phyloP scores from a whole-genome alignment of 1,140 invertebrate species.

The Drosophila bipectinata region DNA sequence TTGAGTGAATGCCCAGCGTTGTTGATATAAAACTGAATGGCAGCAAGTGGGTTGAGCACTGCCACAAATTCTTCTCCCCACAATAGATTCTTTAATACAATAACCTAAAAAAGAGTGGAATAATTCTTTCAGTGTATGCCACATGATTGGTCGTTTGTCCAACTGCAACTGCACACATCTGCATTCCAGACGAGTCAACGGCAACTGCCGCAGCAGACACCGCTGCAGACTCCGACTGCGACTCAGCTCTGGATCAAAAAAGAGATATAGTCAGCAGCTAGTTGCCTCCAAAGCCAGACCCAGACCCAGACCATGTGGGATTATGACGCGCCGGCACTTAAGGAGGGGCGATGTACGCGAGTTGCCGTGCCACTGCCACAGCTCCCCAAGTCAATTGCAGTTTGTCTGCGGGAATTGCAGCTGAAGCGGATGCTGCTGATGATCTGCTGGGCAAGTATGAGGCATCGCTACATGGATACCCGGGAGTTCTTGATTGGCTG shows the following conservation, averaged over 20 bases:
- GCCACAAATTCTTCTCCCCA: background rate
- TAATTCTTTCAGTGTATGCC: slow-evolving; percentile 17
- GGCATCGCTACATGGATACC: slow-evolving; percentile 23
- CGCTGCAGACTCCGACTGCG: slow-evolving; percentile 22
- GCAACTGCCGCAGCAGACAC: slow-evolving; percentile 35
- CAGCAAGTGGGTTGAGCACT: slow-evolving; percentile 43
- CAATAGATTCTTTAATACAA: no score
- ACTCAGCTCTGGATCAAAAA: slow-evolving; percentile 16
- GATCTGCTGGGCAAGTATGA: slow-evolving; percentile 22
- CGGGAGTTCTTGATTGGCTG: slow-evolving; percentile 58
- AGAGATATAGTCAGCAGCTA: slow-evolving; percentile 14
- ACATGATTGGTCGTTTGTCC: slow-evolving; percentile 48
- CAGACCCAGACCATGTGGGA: slow-evolving; percentile 77
- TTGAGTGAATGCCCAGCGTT: slow-evolving; percentile 43
- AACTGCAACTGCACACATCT: slow-evolving; percentile 59
- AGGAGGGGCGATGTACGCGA: slow-evolving; percentile 29
- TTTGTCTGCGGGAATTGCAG: slow-evolving; percentile 27
- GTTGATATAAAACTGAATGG: slow-evolving; percentile 39
- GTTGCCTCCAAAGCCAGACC: slow-evolving; percentile 40
- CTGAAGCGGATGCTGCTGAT: slow-evolving; percentile 35
- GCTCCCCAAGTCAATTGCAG: slow-evolving; percentile 58
- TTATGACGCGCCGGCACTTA: slow-evolving; percentile 73
- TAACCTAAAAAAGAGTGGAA: background rate
- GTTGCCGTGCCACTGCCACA: background rate
- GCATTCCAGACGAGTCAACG: slow-evolving; percentile 76